Evolutionary conservation across 2,113 vertebrate genomes (phyloP), one percentile per base, ranked within the genome.

Genomic region (Chrysemys picta): DNA sequence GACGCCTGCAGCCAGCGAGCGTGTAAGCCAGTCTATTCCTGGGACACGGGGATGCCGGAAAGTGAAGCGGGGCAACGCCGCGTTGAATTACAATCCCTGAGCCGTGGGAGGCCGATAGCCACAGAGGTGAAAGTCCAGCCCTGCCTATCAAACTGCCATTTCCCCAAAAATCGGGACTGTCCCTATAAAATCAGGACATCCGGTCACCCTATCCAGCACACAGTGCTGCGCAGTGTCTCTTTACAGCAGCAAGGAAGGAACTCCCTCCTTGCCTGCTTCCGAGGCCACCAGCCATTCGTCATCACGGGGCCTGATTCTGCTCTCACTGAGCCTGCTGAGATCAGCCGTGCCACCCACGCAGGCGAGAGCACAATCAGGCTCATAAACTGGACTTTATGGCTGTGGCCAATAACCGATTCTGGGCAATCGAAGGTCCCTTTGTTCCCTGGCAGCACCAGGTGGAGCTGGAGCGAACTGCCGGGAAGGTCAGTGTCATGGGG

Each of bases 11-110:
- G 81, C 82, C 82, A 45, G 56, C 31, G 45, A 84, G 24, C 75
- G 3, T 3, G 10, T 24, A 10, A 45, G 88, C 76, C 88, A 78
- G 45, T 88, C 62, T 57, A 72, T 96, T 95, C 95, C 95, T 86
- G 86, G 96, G 80, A 84, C 35, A 88, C 4, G 17, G 57, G 0
- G 5, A 80, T 86, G 80, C 42, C 82, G 91, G 93, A 49, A 59
- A 59, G 89, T 54, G 25, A 72, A 94, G 79, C 90, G 91, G 80
- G 87, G 31, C 35, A 17, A 35, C 84, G 92, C 81, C 93, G 80
- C 92, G 93, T 72, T 88, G 49, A 53, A 92, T 96, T 91, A 83
- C 0, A 87, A 90, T 93, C 94, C 89, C 54, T 78, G 91, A 86
- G 91, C 8, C 49, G 47, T 87, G 85, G 69, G 87, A 62, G 89